A percentile compares a stretch with the other conserved stretches of the same genome.
Conservation (phyloP, 2,888 invertebrate species). For the Pachliopta kotzebuea region DNA sequence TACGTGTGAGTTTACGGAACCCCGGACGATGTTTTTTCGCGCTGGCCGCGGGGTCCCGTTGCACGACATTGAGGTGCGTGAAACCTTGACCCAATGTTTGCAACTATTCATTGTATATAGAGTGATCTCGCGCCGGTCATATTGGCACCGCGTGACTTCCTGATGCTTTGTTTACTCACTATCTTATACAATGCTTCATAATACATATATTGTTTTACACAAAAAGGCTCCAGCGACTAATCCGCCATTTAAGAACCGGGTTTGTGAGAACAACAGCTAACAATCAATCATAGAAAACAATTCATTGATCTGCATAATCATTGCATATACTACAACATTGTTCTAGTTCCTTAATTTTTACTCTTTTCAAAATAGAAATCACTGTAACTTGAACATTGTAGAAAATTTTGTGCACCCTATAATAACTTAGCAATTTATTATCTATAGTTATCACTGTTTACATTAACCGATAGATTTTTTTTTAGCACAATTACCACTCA, state of each 20-base stretch:
- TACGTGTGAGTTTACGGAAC: constrained; percentile 30
- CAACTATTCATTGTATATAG: constrained; percentile 46
- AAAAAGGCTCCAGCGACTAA: neutral
- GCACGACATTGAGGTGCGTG: constrained; percentile 42
- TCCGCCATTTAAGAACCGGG: neutral
- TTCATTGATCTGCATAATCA: neutral
- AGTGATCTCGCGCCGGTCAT: constrained; percentile 36
- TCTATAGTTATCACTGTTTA: neutral
- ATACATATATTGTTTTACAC: neutral
- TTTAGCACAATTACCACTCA: neutral
- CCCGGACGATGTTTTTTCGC: constrained; percentile 20
- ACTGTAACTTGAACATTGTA: no score
- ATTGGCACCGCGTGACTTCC: constrained; percentile 32
- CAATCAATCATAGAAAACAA: neutral
- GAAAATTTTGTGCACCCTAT: neutral
- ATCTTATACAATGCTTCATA: neutral
- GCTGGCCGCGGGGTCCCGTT: constrained; percentile 38
- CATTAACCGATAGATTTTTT: neutral
- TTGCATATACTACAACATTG: neutral
- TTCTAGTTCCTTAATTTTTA: neutral
- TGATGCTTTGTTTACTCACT: constrained; percentile 5
- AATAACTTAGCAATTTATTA: neutral
- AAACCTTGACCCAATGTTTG: constrained; percentile 57
- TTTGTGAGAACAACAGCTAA: neutral
- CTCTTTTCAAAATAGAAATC: neutral